Conservation (phyloP, 2,113 vertebrate genomes). For the Coptodon rendalli region DNA sequence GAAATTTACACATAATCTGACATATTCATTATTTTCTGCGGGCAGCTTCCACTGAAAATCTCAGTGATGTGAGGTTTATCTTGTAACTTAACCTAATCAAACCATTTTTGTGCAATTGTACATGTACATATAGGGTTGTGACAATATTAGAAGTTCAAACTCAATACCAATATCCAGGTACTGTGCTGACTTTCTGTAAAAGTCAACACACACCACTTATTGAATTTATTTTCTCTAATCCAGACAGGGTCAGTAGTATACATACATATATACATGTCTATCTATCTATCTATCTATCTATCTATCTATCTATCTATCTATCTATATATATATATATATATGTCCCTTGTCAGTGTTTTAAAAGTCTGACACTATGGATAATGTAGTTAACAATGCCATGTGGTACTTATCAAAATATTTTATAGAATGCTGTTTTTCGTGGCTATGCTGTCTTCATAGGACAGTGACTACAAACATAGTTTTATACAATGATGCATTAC, state of each 20-base stretch:
- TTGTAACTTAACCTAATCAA: neutral
- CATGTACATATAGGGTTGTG: neutral
- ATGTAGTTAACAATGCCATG: neutral
- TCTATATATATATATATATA: neutral
- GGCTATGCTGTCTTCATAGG: neutral
- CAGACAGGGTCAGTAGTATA: no score
- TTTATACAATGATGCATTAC: neutral
- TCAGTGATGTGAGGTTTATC: neutral
- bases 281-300: no score
- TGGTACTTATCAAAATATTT: neutral
- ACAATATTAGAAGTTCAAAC: neutral
- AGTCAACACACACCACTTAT: no score
- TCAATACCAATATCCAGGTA: no score
- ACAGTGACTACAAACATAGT: neutral
- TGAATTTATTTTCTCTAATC: no score
- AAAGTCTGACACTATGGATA: neutral
- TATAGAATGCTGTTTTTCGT: neutral
- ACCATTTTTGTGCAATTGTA: neutral
- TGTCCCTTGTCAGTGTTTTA: neutral
- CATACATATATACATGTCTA: no score
- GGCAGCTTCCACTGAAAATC: neutral
- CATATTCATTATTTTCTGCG: neutral
- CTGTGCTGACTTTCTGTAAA: no score
- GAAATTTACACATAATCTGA: neutral
- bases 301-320: no score